Evolutionary conservation across 2,888 invertebrate species (phyloP), one percentile per base, ranked within the genome.

Genomic region (Apamea crenata): DNA sequence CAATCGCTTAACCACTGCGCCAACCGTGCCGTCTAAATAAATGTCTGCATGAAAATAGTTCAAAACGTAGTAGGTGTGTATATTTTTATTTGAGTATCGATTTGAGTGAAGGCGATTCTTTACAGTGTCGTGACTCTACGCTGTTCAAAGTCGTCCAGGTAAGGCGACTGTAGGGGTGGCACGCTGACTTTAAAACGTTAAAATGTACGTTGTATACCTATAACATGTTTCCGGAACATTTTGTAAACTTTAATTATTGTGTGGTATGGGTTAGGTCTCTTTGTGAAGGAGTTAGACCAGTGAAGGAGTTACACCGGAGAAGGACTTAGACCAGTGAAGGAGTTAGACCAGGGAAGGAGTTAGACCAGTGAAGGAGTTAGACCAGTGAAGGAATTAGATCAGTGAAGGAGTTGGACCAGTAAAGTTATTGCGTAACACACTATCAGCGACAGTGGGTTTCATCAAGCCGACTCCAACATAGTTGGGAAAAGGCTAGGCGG

Each of bases 51-150:
- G 50, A 61, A 66, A 80, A 59, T 61, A 44, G 50, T 81, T 67
- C 8, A 80, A 47, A 67, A 61, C 3, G 12, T 59, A 36, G 18
- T 59, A 25, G 61, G n/a, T 47, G 50, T 69, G 29, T 77, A 25
- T 69, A 63, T 59, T 71, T 82, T 67, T 80, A 80, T 75, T 84
- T 72, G 61, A 53, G 50, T 84, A 85, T 87, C 72, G 85, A 88
- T 89, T 81, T 74, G 40, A 74, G 50, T 71, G 32, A 40, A 77
- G 71, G 77, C 83, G 74, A 80, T 83, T 85, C 74, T 74, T 83
- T 77, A 70, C 78, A 75, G 59, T 89, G 65, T 74, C 88, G 89
- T 89, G 89, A 87, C 85, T 89, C 56, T 40, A 7, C n/a, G 73
- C 73, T 81, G 82, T 85, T 84, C 73, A 79, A 79, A 80, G 76